Evolutionary conservation across 2,888 invertebrate genomes (phyloP).

Genomic region (Drosophila eohydei): DNA sequence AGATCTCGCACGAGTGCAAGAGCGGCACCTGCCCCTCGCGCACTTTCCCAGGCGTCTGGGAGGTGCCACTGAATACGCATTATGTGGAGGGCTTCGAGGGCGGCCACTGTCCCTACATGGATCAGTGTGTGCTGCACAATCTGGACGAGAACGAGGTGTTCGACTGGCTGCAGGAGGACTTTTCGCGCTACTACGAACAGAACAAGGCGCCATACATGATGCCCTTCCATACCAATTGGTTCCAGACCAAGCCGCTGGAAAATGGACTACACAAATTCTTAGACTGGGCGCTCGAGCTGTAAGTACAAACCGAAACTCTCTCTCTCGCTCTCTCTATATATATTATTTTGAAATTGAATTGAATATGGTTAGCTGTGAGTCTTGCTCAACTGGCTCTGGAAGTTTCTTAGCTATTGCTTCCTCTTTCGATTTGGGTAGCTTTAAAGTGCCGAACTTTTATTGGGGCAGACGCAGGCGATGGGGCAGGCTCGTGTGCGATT

Average conservation of each 20-base stretch:
- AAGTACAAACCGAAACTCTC: slow-evolving; percentile 82
- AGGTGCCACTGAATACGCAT: slow-evolving; percentile 95
- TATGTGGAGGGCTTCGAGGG: slow-evolving; percentile 95
- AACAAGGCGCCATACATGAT: slow-evolving; percentile 97
- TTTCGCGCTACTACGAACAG: slow-evolving; percentile 92
- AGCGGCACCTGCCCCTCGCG: slow-evolving; percentile 96
- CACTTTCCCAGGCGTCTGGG: slow-evolving; percentile 97
- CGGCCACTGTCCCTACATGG: slow-evolving; percentile 95
- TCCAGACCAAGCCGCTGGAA: slow-evolving; percentile 94
- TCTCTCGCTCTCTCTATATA: background rate
- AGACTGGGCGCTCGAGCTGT: slow-evolving; percentile 91
- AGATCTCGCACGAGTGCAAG: slow-evolving; percentile 96
- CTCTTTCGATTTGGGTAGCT: slow-evolving; percentile 10
- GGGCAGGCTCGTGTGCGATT: slow-evolving; percentile 23
- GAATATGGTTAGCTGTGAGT: background rate
- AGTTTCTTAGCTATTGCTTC: background rate
- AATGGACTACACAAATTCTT: slow-evolving; percentile 93
- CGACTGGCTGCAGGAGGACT: slow-evolving; percentile 96
- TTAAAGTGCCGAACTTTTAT: slow-evolving; percentile 20
- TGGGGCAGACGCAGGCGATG: slow-evolving; percentile 11
- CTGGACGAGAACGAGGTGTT: slow-evolving; percentile 92
- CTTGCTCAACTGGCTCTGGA: background rate
- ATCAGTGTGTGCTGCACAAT: slow-evolving; percentile 96
- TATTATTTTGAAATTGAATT: background rate
- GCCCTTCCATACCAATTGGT: slow-evolving; percentile 99